Evolutionary conservation across 2,888 invertebrate species (phyloP).

Genomic region (Lycia hirtaria): DNA sequence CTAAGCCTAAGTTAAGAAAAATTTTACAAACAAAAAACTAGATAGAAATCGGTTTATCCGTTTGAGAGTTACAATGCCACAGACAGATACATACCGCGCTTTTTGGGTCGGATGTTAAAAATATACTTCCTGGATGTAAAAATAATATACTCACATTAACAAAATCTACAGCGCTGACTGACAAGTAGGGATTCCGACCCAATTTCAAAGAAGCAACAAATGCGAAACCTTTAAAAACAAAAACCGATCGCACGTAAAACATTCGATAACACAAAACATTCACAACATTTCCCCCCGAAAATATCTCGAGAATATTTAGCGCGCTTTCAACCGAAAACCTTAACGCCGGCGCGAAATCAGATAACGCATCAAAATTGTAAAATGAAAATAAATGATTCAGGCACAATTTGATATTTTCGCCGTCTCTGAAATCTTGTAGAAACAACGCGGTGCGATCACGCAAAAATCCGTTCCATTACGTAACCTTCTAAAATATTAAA

Average conservation of each 20-base stretch:
- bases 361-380: conserved; percentile 40
- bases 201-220: conserved; percentile 1
- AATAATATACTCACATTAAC: not conserved
- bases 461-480: conserved; percentile 44
- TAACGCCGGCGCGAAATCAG: conserved; percentile 25
- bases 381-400: conserved; percentile 40
- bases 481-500: conserved; percentile 41
- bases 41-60: no score
- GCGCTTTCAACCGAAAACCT: conserved; percentile 13
- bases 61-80: no score
- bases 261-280: conserved; percentile 8
- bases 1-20: no score
- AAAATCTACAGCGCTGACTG: not conserved
- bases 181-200: not conserved
- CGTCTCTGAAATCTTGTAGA: conserved; percentile 30
- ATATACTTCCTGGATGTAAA: not conserved
- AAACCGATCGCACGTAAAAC: conserved; percentile 6
- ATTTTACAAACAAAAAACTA: no score
- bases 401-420: conserved; percentile 38
- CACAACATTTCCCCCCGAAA: conserved; percentile 4
- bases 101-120: no score
- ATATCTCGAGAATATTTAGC: conserved; percentile 7
- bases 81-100: no score
- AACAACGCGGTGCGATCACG: conserved; percentile 33
- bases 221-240: conserved; percentile 3